A percentile compares a stretch with the other conserved stretches of the same genome.
Evolutionary conservation across 2,113 vertebrate species (phyloP).

Genomic region (Asarcornis scutulata): DNA sequence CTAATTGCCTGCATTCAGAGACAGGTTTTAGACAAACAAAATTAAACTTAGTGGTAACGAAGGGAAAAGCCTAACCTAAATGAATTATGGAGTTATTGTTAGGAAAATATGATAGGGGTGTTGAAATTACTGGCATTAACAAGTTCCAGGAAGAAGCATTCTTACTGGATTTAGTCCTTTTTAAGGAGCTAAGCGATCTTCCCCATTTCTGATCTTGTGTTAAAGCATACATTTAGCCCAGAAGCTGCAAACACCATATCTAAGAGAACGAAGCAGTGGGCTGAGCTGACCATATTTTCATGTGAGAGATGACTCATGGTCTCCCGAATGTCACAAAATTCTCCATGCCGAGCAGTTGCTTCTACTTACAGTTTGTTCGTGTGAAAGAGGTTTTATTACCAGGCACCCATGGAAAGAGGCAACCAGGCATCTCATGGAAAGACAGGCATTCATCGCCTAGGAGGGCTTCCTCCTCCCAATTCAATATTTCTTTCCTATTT

Average conservation of each 20-base stretch:
- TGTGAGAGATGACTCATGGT: constrained; percentile 40
- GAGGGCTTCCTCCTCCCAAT: background rate
- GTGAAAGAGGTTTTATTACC: constrained; percentile 40
- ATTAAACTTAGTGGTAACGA: background rate
- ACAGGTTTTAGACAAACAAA: background rate
- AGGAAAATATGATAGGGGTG: background rate
- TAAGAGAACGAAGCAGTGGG: constrained; percentile 25
- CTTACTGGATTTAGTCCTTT: background rate
- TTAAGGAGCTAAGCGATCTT: background rate
- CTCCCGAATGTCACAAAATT: constrained; percentile 31
- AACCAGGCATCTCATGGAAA: background rate
- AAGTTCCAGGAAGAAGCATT: background rate
- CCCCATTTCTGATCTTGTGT: background rate
- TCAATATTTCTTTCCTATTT: constrained; percentile 22
- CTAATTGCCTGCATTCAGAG: background rate
- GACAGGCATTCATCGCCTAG: background rate
- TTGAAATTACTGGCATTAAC: background rate
- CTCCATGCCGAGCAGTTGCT: constrained; percentile 43
- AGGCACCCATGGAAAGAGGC: background rate
- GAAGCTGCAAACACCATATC: background rate
- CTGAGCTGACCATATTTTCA: constrained; percentile 53
- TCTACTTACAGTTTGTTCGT: background rate
- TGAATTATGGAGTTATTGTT: background rate
- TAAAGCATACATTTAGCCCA: background rate
- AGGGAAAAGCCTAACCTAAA: background rate